These are phyloP conservation scores for Urocynchramus pylzowi DNA, from an alignment of 2,113 vertebrate species.

Conservation along the genomic window DNA sequence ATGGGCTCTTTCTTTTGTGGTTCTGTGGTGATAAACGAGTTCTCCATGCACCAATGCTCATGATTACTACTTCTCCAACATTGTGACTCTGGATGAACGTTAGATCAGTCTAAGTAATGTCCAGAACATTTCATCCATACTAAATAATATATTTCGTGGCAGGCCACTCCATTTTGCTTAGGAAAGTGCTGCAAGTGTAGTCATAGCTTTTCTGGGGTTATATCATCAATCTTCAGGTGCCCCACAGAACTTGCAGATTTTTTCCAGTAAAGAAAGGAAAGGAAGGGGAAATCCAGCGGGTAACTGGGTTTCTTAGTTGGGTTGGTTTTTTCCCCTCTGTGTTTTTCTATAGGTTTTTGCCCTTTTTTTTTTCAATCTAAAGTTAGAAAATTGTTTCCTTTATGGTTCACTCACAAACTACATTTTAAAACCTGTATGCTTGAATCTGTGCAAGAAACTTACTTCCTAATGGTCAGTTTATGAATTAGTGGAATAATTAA, in stretches of 20 bases:
- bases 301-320: background rate
- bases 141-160: background rate
- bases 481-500: slow-evolving; percentile 19
- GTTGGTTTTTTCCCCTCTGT: fast-evolving
- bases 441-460: background rate
- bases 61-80: slow-evolving; percentile 42
- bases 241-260: background rate
- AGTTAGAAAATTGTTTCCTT: background rate
- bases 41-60: slow-evolving; percentile 63
- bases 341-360: background rate
- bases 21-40: slow-evolving; percentile 64
- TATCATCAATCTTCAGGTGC: background rate
- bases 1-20: slow-evolving; percentile 60
- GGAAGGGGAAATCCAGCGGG: background rate
- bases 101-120: slow-evolving; percentile 51
- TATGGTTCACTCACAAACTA: background rate
- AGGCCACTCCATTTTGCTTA: slow-evolving; percentile 4
- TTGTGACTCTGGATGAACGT: slow-evolving; percentile 39
- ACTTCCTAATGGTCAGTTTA: background rate
- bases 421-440: background rate
- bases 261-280: background rate
- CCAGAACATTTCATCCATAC: slow-evolving; percentile 54
- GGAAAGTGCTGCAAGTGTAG: background rate
- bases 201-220: background rate
- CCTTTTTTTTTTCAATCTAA: background rate